Conservation (phyloP, 2,797 vertebrate genomes). For the Molossus molossus region DNA sequence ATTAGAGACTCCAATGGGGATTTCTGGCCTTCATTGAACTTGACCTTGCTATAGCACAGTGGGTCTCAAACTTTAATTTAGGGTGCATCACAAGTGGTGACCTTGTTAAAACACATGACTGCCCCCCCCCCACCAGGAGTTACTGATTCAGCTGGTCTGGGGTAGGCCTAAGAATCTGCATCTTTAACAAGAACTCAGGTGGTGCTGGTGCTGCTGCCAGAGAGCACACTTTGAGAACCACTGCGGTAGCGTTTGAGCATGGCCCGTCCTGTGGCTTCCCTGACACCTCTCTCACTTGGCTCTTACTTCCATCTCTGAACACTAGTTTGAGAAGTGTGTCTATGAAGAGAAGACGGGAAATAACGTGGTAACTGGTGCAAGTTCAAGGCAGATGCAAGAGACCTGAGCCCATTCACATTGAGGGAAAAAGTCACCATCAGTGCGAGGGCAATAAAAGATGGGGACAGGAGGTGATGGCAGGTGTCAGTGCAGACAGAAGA, state of each 20-base stretch:
- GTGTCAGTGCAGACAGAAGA: not conserved
- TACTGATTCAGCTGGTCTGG: not conserved
- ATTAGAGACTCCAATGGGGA: accelerated
- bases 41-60: not conserved
- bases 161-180: not conserved
- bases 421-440: not conserved
- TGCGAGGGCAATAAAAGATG: not conserved
- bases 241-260: not conserved
- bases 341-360: not conserved
- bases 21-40: conserved; percentile 14
- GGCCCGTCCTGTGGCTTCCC: not conserved
- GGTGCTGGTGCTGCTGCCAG: not conserved
- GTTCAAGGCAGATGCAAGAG: not conserved
- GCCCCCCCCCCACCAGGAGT: not conserved
- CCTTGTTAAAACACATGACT: not conserved
- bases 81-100: not conserved
- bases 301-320: not conserved
- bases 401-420: not conserved
- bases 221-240: not conserved
- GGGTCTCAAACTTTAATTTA: not conserved
- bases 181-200: not conserved
- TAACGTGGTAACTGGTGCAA: not conserved
- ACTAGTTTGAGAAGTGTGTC: not conserved
- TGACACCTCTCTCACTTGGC: not conserved
- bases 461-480: not conserved